A percentile compares a stretch with the other conserved stretches of the same genome.
These are phyloP conservation scores for Metopolophium dirhodum DNA, from an alignment of 1,140 invertebrate species.

Conservation along the genomic window DNA sequence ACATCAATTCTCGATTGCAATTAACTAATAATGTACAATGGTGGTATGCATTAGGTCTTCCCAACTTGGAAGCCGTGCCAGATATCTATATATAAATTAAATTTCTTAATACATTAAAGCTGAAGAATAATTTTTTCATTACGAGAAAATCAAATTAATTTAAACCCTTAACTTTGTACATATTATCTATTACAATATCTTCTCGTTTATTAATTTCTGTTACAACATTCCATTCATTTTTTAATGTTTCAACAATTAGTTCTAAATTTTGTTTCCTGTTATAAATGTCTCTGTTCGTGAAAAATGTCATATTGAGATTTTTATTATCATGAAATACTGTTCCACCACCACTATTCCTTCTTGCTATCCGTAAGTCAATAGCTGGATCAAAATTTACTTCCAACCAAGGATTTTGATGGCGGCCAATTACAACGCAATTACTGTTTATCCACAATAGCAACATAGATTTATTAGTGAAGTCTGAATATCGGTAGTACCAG, in stretches of 20 bases:
- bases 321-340: constrained; percentile 95
- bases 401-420: constrained; percentile 96
- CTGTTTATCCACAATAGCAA: constrained; percentile 90
- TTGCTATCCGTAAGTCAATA: constrained; percentile 72
- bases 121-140: constrained; percentile 30
- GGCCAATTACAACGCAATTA: constrained; percentile 92
- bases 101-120: constrained; percentile 29
- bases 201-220: constrained; percentile 77
- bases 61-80: constrained; percentile 90
- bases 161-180: constrained; percentile 76
- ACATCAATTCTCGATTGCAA: constrained; percentile 77
- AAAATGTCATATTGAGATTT: constrained; percentile 92
- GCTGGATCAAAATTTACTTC: constrained; percentile 78
- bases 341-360: constrained; percentile 94
- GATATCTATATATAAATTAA: constrained; percentile 72
- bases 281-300: constrained; percentile 79
- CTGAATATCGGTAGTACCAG: constrained; percentile 87
- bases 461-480: constrained; percentile 81
- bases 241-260: constrained; percentile 80
- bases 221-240: constrained; percentile 78
- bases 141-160: background rate
- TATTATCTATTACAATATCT: constrained; percentile 80
- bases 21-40: constrained; percentile 91
- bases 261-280: constrained; percentile 85
- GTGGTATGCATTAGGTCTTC: constrained; percentile 85